These are phyloP conservation scores for Pogonocherus hispidulus DNA, from an alignment of 2,888 invertebrate species.

Conservation along the genomic window DNA sequence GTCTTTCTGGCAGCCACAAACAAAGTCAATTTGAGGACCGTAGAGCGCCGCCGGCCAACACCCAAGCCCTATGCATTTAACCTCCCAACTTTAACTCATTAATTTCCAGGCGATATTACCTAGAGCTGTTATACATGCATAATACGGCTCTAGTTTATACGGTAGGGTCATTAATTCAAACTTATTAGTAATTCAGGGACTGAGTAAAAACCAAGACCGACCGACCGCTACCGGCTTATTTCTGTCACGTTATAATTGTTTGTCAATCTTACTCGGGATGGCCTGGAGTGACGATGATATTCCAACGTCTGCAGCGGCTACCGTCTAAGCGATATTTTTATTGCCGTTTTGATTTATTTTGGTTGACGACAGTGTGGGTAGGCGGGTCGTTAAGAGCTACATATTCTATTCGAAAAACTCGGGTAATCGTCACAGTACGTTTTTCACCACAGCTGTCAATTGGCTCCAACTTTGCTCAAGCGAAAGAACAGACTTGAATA, in stretches of 20 bases:
- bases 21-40: slow-evolving; percentile 49
- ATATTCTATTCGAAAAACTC: background rate
- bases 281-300: slow-evolving; percentile 44
- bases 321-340: slow-evolving; percentile 43
- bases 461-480: too few relatives aligned
- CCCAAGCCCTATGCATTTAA: slow-evolving; percentile 52
- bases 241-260: slow-evolving; percentile 60
- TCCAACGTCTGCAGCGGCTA: slow-evolving; percentile 43
- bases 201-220: slow-evolving; percentile 48
- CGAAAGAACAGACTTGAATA: too few relatives aligned
- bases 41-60: slow-evolving; percentile 44
- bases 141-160: slow-evolving; percentile 46
- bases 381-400: slow-evolving; percentile 8
- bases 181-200: slow-evolving; percentile 55
- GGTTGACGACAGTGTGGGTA: slow-evolving; percentile 37
- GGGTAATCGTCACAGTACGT: background rate
- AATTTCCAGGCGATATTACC: slow-evolving; percentile 50
- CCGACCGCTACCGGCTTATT: slow-evolving; percentile 57
- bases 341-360: slow-evolving; percentile 45
- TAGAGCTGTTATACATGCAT: slow-evolving; percentile 49
- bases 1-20: slow-evolving; percentile 25
- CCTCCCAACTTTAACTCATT: slow-evolving; percentile 56
- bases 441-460: background rate
- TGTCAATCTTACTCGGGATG: slow-evolving; percentile 58
- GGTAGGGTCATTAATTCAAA: slow-evolving; percentile 51